Base-by-base conservation (phyloP, 2,113 vertebrate species). In the Numida meleagris region DNA sequence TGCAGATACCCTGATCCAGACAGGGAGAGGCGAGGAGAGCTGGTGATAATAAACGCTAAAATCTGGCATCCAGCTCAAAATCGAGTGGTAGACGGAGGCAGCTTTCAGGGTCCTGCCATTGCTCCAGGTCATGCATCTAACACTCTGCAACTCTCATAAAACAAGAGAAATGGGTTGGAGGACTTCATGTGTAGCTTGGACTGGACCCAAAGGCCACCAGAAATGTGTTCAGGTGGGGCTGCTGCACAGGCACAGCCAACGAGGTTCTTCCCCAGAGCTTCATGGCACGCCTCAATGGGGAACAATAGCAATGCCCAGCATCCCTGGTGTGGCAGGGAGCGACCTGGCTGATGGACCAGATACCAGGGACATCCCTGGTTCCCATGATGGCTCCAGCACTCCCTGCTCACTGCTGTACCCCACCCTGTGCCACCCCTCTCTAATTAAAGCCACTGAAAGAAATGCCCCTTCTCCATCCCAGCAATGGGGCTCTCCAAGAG, bases 381-480 rank as follows among this genome's bases (percentile, higher is more conserved):
- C 25, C 36, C 48, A 11, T 15, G 10, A 10, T 1, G 21, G 20
- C 29, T 55, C 53, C 81, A 89, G 17, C 63, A 43, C 14, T 45
- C 51, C 58, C 79, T 14, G 10, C 67, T 62, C 57, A 45, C 86
- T 59, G 42, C 67, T 2, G 1, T 9, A 38, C 25, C 74, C 46
- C 59, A 76, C 3, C n/a, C 46, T 23, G n/a, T 0, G 0, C 57
- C 14, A 67, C 16, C 34, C 43, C 20, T 0, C 0, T 17, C 45
- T 0, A 15, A n/a, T 45, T 5, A 81, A 77, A 63, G n/a, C 33
- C 16, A 0, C 34, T 38, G 24, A 38, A 31, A 88, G 65, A 24
- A 57, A 27, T 0, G 4, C 21, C 45, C 55, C 70, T 53, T 80
- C 31, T 53, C 53, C 17, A 11, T 4, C 63, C 36, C 50, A 34